phyloP scores from a whole-genome alignment of 2,888 invertebrate species.

The Iphiclides podalirius region DNA sequence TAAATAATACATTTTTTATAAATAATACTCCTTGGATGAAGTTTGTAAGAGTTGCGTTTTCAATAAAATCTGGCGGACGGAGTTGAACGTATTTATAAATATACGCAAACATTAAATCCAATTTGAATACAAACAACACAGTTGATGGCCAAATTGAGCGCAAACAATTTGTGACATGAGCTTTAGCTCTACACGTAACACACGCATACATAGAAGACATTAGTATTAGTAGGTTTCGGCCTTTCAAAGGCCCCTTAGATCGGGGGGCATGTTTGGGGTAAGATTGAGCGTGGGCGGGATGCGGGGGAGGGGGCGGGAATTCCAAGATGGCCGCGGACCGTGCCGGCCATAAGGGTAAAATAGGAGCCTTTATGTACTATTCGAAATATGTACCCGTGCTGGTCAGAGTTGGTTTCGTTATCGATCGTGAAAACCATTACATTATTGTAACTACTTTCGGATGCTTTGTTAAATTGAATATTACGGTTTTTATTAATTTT shows the following conservation, averaged over 20 bases:
- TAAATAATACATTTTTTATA: too few relatives aligned
- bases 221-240: conserved; percentile 79
- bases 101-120: too few relatives aligned
- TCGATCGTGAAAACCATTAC: conserved; percentile 57
- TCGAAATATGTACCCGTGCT: conserved; percentile 58
- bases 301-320: conserved; percentile 56
- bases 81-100: too few relatives aligned
- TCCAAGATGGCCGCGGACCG: conserved; percentile 76
- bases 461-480: too few relatives aligned
- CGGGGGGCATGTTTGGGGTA: conserved; percentile 75
- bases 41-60: too few relatives aligned
- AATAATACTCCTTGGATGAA: too few relatives aligned
- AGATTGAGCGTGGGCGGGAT: conserved; percentile 69
- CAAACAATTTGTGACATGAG: conserved; percentile 43
- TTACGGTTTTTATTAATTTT: too few relatives aligned
- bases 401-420: conserved; percentile 75
- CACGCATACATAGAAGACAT: conserved; percentile 63
- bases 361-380: conserved; percentile 67
- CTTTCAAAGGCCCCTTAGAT: conserved; percentile 75
- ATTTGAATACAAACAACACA: too few relatives aligned
- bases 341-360: conserved; percentile 80
- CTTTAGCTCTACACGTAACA: conserved; percentile 39
- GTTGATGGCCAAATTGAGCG: conserved; percentile 43
- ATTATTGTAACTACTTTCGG: too few relatives aligned
- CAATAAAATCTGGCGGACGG: too few relatives aligned